These are phyloP conservation scores for Amphiprion clarkii DNA, from an alignment of 2,797 vertebrate species.

Conservation along the genomic window DNA sequence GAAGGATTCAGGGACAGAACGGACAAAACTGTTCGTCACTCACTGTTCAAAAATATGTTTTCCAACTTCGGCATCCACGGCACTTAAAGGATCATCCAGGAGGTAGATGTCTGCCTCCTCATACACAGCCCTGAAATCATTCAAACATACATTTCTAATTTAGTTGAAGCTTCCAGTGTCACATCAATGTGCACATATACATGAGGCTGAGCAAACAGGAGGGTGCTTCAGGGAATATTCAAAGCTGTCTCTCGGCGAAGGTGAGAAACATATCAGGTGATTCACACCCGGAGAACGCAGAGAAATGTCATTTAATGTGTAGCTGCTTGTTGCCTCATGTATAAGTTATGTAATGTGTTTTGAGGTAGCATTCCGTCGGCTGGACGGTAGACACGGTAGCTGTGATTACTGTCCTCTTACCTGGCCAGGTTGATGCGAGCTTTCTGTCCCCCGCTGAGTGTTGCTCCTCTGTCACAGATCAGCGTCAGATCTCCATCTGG, in stretches of 20 bases:
- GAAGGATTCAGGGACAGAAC: too few species aligned
- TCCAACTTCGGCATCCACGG: slow-evolving; percentile 93
- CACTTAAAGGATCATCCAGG: slow-evolving; percentile 93
- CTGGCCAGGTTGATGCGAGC: slow-evolving; percentile 94
- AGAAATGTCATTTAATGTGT: not conserved
- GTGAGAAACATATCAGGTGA: too few species aligned
- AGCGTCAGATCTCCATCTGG: slow-evolving; percentile 91
- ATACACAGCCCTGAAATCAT: slow-evolving; percentile 88
- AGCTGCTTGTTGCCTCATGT: not conserved
- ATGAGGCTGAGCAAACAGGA: too few species aligned
- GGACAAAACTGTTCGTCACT: slow-evolving; percentile 57
- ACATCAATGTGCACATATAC: too few species aligned
- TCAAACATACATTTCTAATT: not conserved
- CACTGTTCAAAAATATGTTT: slow-evolving; percentile 94
- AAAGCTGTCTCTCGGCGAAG: too few species aligned
- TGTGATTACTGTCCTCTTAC: slow-evolving; percentile 52
- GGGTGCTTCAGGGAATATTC: too few species aligned
- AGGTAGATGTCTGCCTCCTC: slow-evolving; percentile 94
- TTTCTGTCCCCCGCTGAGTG: slow-evolving; percentile 94
- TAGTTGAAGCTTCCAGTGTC: too few species aligned
- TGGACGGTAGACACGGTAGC: too few species aligned
- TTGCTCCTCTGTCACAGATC: slow-evolving; percentile 95
- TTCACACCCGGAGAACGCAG: too few species aligned
- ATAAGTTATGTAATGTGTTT: not conserved
- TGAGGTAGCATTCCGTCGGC: too few species aligned